Percentiles rank a stretch among this genome's conserved stretches.
Evolutionary conservation across 2,888 invertebrate species (phyloP).

Genomic region (Drosophila tripunctata): DNA sequence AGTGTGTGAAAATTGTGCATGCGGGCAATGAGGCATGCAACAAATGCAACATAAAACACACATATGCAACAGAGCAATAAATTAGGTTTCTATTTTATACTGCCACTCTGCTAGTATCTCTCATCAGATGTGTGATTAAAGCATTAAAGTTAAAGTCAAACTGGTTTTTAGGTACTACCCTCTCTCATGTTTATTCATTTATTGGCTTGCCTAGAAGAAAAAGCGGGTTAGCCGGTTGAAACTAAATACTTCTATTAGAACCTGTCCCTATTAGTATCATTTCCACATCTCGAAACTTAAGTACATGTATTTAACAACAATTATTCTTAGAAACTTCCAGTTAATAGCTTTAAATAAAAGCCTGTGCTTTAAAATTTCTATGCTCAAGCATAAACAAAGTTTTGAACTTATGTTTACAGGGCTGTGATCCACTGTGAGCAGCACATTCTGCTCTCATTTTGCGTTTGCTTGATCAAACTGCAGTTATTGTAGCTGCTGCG

Average conservation of each 20-base stretch:
- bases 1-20: slow-evolving; percentile 60
- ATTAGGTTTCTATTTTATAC: slow-evolving; percentile 30
- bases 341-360: neutral
- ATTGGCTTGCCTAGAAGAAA: slow-evolving; percentile 32
- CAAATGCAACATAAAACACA: slow-evolving; percentile 14
- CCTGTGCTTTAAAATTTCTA: neutral
- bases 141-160: slow-evolving; percentile 23
- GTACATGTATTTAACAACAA: neutral
- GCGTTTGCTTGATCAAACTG: slow-evolving; percentile 6
- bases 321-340: neutral
- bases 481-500: slow-evolving; percentile 9
- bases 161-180: slow-evolving; percentile 55
- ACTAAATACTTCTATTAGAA: slow-evolving; percentile 19
- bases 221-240: slow-evolving; percentile 34
- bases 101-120: no score
- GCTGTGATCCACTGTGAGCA: slow-evolving; percentile 3
- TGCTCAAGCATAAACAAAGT: no score
- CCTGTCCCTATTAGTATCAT: slow-evolving; percentile 26
- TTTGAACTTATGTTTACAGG: neutral
- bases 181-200: slow-evolving; percentile 37
- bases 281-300: neutral
- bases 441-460: slow-evolving; percentile 6
- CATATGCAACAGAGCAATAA: slow-evolving; percentile 60
- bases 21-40: slow-evolving; percentile 65
- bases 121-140: slow-evolving; percentile 5